Evolutionary conservation across 2,797 vertebrate genomes (phyloP), one percentile per base, ranked within the genome.

Genomic region (Hyperoplus immaculatus): DNA sequence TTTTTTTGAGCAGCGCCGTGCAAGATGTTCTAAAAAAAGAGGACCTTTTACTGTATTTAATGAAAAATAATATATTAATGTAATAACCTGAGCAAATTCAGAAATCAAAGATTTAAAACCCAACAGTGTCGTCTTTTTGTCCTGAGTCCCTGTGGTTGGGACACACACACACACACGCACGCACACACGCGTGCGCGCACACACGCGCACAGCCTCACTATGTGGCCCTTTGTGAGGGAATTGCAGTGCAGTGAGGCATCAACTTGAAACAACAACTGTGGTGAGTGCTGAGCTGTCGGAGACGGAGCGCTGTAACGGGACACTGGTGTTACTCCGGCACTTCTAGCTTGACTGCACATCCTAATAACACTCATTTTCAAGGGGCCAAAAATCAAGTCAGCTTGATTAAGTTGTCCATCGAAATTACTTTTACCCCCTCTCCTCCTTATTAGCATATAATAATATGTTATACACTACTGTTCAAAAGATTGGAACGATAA

Each of bases 241-340:
- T 38, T 57, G 60, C 66, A 64, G 73, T 29, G 56, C 67, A 67
- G 7, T 4, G 68, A 72, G 36, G 42, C 56, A 46, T 78, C 41
- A 29, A 53, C n/a, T 61, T 65, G 57, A 76, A 69, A 64, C 56
- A 73, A 74, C 51, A 41, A 65, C 56, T 47, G 69, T 51, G 50
- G 14, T 66, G 42, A 6, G 21, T 66, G 78, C 78, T 54, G 75
- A 78, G 79, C 55, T 45, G 55, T 55, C 62, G 59, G 54, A 67
- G 59, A 39, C 36, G 62, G 57, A 56, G 65, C 14, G 8, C 62
- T 39, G 39, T 57, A 72, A 75, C 61, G 14, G 77, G 71, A 72
- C 69, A 47, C 42, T 42, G 63, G 36, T 69, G 63, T 49, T 72
- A 57, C 50, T 6, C 29, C 58, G 15, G 57, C 2, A 9, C 55